Conservation (phyloP, 2,113 vertebrate species). For the Tyrannus savana region DNA sequence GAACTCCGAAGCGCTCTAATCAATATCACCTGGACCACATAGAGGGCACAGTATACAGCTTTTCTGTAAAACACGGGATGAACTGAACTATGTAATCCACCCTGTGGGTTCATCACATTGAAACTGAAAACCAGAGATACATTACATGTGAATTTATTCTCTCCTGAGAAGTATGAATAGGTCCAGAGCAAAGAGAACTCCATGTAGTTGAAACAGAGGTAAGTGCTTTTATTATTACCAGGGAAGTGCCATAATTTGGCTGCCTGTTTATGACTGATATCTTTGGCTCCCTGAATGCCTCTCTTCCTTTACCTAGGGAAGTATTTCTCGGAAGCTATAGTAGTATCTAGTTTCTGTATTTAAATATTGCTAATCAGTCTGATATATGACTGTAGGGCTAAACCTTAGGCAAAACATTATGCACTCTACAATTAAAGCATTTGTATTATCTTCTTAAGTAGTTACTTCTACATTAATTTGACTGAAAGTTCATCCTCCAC, state of each 20-base stretch:
- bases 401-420: not conserved
- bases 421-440: not conserved
- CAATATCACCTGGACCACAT: not conserved
- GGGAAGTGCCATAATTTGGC: not conserved
- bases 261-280: not conserved
- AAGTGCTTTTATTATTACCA: not conserved
- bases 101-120: not conserved
- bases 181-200: not conserved
- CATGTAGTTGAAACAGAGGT: not conserved
- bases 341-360: not conserved
- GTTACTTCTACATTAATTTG: not conserved
- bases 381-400: not conserved
- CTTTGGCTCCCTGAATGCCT: not conserved
- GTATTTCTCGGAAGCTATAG: not conserved
- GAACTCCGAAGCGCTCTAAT: not conserved
- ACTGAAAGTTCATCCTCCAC: not conserved
- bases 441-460: not conserved
- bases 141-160: conserved; percentile 23
- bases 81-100: not conserved
- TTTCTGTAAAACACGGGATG: conserved; percentile 19
- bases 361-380: not conserved
- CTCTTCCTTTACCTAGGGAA: not conserved
- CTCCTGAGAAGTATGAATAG: not conserved
- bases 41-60: not conserved
- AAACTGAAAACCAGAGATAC: conserved; percentile 32